Evolutionary conservation across 2,113 vertebrate species (phyloP).

Genomic region (Odontophorus gujanensis): DNA sequence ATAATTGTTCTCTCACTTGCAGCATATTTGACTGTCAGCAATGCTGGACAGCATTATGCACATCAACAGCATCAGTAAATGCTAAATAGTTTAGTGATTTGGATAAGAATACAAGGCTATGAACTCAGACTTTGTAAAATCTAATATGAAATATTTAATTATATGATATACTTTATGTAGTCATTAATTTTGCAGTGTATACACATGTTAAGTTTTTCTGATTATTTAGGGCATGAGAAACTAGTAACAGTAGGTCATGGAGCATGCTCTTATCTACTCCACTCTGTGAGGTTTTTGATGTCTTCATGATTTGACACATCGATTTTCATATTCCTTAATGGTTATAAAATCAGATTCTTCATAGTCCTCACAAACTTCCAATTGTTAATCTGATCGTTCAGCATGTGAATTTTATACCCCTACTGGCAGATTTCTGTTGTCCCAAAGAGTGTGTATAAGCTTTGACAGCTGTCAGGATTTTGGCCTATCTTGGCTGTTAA

Average conservation of each 20-base stretch:
- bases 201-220: no score
- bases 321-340: neutral
- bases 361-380: neutral
- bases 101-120: no score
- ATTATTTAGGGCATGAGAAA: no score
- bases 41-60: neutral
- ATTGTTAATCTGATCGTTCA: neutral
- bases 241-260: no score
- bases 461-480: neutral
- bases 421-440: neutral
- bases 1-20: neutral
- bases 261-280: no score
- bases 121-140: no score
- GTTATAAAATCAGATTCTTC: neutral
- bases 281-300: neutral
- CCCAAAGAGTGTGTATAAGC: neutral
- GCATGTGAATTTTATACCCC: neutral
- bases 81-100: no score
- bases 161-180: no score
- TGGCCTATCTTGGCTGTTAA: neutral
- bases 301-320: neutral
- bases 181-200: no score
- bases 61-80: no score
- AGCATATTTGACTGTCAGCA: neutral
- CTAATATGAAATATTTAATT: no score